Evolutionary conservation across 1,140 invertebrate species (phyloP), one percentile per base, ranked within the genome.

Genomic region (Drosophila kurseongensis): DNA sequence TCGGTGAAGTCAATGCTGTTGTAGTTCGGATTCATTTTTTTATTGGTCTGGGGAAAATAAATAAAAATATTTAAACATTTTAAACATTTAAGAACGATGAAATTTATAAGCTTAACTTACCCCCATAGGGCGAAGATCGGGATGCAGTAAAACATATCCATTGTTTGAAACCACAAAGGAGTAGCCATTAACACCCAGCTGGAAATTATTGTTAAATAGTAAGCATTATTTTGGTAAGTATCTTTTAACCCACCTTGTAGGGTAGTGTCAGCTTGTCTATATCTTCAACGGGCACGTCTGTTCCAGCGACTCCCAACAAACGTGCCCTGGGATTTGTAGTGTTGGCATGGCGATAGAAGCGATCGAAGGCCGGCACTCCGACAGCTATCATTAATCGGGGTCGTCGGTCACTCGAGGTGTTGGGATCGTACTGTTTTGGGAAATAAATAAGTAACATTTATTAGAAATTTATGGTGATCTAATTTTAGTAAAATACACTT

Each of bases 81-180:
- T 7, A 32, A 32, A 40, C 38, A 40, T 4, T 40, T 5, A 13
- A 14, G 10, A 38, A 14, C 35, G 1, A 23, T 9, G 4, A 32
- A 50, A 16, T 12, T 32, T 32, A 32, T 32, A 7, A 8, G 29
- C 29, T 32, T 93, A 7, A 36, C 94, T 94, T 92, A 96, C 95
- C 38, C 95, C 94, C n/a, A 91, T 82, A 8, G 96, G 96, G 56
- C 95, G 94, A 35, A 97, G 92, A 77, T 96, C 95, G 1, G 96
- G 96, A 94, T 97, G 96, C 42, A 97, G 93, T 27, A 97, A 93
- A 6, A 99, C 94, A 92, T 99, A 98, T 1, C 99, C 99, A 92
- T 99, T 99, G 92, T 99, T 99, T 68, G 97, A 98, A 4, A 99
- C 96, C 65, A 98, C 96, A 93, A 99, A 99, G 0, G 97, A 96